These are phyloP conservation scores for Phalanger gymnotis DNA, from an alignment of 2,797 vertebrate genomes.

Conservation along the genomic window DNA sequence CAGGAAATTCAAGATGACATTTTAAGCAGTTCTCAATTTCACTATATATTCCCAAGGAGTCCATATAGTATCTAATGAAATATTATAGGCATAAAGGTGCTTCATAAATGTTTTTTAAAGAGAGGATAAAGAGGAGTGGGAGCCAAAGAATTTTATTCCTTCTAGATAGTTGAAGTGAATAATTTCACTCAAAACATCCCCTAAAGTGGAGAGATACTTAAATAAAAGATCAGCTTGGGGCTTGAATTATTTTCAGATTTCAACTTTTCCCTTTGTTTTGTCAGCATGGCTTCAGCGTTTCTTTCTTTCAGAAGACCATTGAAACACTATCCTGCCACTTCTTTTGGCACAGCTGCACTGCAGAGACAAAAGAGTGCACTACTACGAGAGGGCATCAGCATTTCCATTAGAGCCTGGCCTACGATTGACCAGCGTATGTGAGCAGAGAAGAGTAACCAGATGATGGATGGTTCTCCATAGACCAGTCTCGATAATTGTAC, in stretches of 20 bases:
- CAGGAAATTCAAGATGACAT: conserved; percentile 24
- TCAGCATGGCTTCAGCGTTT: background rate
- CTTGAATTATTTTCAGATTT: background rate
- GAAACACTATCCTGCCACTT: conserved; percentile 2
- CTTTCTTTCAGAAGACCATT: background rate
- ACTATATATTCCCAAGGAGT: background rate
- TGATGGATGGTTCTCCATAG: background rate
- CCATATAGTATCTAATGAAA: background rate
- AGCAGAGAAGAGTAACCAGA: background rate
- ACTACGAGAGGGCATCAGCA: background rate
- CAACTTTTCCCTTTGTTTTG: background rate
- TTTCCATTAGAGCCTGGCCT: background rate
- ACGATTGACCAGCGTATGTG: background rate
- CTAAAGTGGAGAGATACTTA: background rate
- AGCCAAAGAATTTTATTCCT: conserved; percentile 9
- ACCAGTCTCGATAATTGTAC: background rate
- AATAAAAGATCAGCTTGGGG: background rate
- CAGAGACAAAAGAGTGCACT: background rate
- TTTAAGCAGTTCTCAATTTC: conserved; percentile 1
- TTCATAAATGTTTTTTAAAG: conserved; percentile 10
- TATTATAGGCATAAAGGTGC: background rate
- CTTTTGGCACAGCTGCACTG: background rate
- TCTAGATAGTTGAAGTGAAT: background rate
- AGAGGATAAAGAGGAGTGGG: conserved; percentile 3
- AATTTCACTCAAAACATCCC: background rate